phyloP scores from a whole-genome alignment of 2,797 vertebrate species.

The Anabas testudineus region DNA sequence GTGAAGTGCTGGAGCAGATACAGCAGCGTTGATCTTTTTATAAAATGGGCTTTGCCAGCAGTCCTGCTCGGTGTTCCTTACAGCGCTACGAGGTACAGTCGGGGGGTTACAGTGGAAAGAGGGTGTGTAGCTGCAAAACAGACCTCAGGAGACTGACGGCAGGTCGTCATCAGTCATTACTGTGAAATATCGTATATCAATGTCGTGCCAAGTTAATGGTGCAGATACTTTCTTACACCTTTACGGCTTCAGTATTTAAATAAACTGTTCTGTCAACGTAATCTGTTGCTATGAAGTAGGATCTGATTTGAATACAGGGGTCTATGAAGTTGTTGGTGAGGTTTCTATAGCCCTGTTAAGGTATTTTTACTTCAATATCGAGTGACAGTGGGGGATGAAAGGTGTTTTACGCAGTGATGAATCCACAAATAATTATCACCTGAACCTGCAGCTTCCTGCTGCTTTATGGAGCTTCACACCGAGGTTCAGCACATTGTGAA shows the following conservation, averaged over 20 bases:
- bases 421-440: too few species aligned
- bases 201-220: background rate
- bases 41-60: slow-evolving; percentile 78
- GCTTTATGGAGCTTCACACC: too few species aligned
- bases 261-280: too few species aligned
- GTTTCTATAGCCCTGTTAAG: too few species aligned
- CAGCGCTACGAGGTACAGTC: too few species aligned
- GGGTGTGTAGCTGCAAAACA: slow-evolving; percentile 17
- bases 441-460: background rate
- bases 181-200: slow-evolving; percentile 20
- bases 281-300: too few species aligned
- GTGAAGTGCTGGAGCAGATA: slow-evolving; percentile 32
- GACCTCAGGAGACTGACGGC: background rate
- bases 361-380: too few species aligned
- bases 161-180: background rate
- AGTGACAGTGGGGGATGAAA: too few species aligned
- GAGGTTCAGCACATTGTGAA: background rate
- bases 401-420: too few species aligned
- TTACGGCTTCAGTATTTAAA: background rate
- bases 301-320: too few species aligned
- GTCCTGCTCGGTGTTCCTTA: slow-evolving; percentile 66
- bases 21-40: slow-evolving; percentile 80
- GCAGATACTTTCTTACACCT: background rate
- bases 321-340: too few species aligned
- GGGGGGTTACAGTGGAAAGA: slow-evolving; percentile 19